These are phyloP conservation scores for Coronaproctus castanopsis DNA, from an alignment of 2,888 invertebrate genomes.

Conservation along the genomic window DNA sequence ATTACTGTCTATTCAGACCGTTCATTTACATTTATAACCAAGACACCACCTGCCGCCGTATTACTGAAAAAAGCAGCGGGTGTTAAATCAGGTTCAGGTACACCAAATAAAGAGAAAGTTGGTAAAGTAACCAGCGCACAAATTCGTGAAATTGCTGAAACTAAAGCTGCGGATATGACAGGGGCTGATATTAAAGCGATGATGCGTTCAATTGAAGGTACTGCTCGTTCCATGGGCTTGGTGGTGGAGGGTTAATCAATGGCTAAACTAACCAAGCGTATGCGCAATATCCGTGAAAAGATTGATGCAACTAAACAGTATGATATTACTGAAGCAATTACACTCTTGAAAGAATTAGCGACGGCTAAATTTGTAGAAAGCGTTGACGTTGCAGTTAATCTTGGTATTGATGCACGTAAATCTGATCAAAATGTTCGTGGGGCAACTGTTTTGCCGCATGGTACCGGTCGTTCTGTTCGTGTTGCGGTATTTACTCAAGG, in stretches of 20 bases:
- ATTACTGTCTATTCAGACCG: constrained; percentile 4
- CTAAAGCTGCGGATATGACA: constrained; percentile 2
- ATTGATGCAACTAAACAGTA: not conserved
- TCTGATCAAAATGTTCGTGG: constrained; percentile 12
- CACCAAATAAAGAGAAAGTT: not conserved
- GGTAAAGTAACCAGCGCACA: not conserved
- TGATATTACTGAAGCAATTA: not conserved
- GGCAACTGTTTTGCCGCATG: constrained; percentile 1
- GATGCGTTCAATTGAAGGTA: constrained; percentile 1
- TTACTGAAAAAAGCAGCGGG: not conserved
- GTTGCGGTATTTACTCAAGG: not conserved
- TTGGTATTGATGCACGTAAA: constrained; percentile 8
- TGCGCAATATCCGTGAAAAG: not conserved
- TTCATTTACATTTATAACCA: constrained; percentile 1
- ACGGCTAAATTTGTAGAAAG: not conserved
- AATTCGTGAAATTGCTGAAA: not conserved
- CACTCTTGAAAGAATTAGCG: too few relatives aligned
- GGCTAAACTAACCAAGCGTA: not conserved
- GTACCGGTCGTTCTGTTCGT: constrained; percentile 4
- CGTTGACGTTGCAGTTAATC: constrained; percentile 6
- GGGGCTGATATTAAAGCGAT: not conserved
- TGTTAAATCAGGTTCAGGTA: constrained; percentile 1
- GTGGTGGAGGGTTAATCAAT: not conserved
- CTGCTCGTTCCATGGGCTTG: constrained; percentile 3
- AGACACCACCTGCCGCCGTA: not conserved